Conservation (phyloP, 2,888 invertebrate species). For the Habrosyne pyritoides region DNA sequence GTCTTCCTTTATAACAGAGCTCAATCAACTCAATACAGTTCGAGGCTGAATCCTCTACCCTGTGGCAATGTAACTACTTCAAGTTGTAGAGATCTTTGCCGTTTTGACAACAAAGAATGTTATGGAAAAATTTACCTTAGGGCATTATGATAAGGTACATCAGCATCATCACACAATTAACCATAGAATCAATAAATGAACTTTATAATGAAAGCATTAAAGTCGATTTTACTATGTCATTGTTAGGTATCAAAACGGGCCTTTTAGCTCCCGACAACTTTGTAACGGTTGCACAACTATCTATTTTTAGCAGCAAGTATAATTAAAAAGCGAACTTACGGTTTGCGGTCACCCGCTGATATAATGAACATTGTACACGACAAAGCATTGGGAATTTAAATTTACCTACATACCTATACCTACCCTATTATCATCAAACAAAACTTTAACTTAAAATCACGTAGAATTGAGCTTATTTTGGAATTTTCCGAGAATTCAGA, state of each 20-base stretch:
- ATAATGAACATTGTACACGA: not conserved
- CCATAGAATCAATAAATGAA: too few species aligned
- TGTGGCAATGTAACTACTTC: not conserved
- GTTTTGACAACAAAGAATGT: too few species aligned
- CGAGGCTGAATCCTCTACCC: not conserved
- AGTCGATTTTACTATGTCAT: too few species aligned
- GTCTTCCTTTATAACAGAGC: not conserved
- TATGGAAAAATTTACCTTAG: too few species aligned
- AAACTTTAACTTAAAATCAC: not conserved
- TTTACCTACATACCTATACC: not conserved
- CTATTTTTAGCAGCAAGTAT: not conserved
- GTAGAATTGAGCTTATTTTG: too few species aligned
- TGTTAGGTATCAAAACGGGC: too few species aligned
- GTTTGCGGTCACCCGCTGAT: not conserved
- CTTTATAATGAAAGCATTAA: too few species aligned
- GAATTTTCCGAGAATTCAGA: too few species aligned
- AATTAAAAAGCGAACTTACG: not conserved
- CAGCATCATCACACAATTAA: too few species aligned
- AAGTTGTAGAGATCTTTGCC: too few species aligned
- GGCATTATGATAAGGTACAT: too few species aligned
- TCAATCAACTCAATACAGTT: not conserved
- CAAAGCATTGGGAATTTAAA: not conserved
- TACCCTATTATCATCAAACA: not conserved
- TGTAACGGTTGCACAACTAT: not conserved
- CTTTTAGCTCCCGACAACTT: too few species aligned